phyloP scores from a whole-genome alignment of 2,797 vertebrate species.

The Typhlichthys eigenmanni region DNA sequence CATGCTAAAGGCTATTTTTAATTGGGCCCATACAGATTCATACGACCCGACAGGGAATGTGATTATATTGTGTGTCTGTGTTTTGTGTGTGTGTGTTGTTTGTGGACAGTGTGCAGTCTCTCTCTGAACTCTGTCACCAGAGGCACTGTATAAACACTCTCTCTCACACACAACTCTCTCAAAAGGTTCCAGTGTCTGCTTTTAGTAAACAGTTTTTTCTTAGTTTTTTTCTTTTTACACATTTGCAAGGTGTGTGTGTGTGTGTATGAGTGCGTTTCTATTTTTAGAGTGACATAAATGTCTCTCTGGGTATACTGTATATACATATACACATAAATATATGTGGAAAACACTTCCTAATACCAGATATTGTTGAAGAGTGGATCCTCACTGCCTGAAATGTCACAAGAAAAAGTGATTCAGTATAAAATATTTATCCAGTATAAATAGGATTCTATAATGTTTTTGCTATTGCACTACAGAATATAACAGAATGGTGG shows the following conservation, averaged over 20 bases:
- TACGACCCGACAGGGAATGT: conserved; percentile 73
- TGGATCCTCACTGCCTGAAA: no score
- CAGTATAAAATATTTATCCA: no score
- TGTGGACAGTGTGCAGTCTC: conserved; percentile 65
- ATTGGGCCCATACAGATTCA: conserved; percentile 77
- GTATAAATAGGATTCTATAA: no score
- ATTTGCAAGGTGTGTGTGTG: conserved; percentile 49
- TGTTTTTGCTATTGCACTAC: no score
- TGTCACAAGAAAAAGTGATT: no score
- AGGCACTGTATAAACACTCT: conserved; percentile 37
- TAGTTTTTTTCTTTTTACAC: conserved; percentile 59
- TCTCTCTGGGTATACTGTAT: conserved; percentile 10
- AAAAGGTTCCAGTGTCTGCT: conserved; percentile 53
- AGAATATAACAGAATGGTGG: no score
- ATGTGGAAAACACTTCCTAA: no score
- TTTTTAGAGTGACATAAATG: not conserved
- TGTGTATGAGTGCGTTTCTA: conserved; percentile 18
- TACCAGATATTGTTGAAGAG: no score
- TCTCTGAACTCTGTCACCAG: conserved; percentile 61
- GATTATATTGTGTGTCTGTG: conserved; percentile 59
- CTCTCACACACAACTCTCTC: conserved; percentile 21
- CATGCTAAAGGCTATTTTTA: conserved; percentile 72
- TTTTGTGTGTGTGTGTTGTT: conserved; percentile 32
- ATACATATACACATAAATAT: no score
- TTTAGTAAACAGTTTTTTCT: conserved; percentile 62